Evolutionary conservation across 2,797 vertebrate genomes (phyloP).

Genomic region (Natrix natrix): DNA sequence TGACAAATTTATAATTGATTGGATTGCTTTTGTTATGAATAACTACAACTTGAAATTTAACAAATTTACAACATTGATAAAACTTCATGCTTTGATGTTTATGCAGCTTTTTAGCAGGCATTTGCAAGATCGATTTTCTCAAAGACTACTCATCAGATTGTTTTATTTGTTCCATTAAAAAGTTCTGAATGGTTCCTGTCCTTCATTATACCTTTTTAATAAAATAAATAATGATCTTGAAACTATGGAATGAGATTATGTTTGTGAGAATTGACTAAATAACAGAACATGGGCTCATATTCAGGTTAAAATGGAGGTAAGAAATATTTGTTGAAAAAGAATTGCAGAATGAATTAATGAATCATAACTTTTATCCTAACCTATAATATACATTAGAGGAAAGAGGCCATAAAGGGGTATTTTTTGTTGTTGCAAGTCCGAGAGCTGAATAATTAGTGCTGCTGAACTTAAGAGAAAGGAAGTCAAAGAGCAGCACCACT

Average conservation of each 20-base stretch:
- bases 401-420: background rate
- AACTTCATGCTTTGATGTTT: background rate
- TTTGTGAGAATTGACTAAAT: fast-evolving
- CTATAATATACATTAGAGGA: background rate
- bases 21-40: background rate
- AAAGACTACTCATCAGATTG: background rate
- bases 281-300: background rate
- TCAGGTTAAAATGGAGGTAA: background rate
- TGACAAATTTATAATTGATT: background rate
- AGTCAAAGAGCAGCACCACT: background rate
- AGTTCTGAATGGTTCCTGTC: background rate
- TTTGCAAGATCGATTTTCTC: background rate
- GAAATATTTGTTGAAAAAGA: fast-evolving
- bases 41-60: background rate
- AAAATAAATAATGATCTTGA: background rate
- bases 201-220: background rate
- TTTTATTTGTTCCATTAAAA: constrained; percentile 14
- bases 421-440: no score
- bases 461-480: background rate
- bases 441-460: background rate
- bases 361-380: background rate
- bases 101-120: background rate
- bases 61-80: background rate
- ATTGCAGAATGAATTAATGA: constrained; percentile 4
- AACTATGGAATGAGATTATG: background rate